Conservation (phyloP, 2,797 vertebrate species). For the Pipistrellus pipistrellus region DNA sequence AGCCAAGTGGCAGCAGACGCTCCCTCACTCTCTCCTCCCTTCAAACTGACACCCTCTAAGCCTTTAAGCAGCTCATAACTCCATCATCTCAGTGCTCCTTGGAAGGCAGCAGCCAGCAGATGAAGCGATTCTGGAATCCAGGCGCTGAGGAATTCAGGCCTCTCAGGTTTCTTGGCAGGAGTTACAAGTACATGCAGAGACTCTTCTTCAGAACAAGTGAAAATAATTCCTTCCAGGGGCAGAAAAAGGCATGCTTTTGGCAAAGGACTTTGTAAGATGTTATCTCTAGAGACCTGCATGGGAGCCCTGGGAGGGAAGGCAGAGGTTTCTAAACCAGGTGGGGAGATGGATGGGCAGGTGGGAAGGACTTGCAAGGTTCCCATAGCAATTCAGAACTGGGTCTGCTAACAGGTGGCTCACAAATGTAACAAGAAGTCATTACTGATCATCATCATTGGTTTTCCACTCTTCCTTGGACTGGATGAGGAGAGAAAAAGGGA, state of each 20-base stretch:
- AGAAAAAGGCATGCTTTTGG: constrained; percentile 80
- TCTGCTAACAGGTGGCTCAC: background rate
- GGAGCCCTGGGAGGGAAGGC: constrained; percentile 2
- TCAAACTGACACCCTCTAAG: constrained; percentile 40
- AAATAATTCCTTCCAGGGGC: constrained; percentile 79
- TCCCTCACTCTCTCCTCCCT: constrained; percentile 30
- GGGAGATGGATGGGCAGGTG: background rate
- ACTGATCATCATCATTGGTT: too few relatives aligned
- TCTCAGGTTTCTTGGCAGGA: constrained; percentile 80
- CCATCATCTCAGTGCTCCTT: constrained; percentile 54
- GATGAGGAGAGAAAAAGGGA: background rate
- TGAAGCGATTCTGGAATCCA: constrained; percentile 60
- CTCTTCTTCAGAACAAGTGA: constrained; percentile 79
- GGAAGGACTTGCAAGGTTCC: background rate
- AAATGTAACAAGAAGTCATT: too few relatives aligned
- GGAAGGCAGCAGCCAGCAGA: constrained; percentile 50
- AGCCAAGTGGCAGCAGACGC: constrained; percentile 41
- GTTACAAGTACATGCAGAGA: constrained; percentile 71
- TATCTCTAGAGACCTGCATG: constrained; percentile 61
- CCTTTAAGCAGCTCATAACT: constrained; percentile 64
- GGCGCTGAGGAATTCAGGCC: constrained; percentile 69
- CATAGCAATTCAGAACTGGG: background rate
- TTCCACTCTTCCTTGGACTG: background rate
- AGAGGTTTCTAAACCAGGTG: constrained; percentile 23
- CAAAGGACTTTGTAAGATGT: constrained; percentile 61